A percentile compares a stretch with the other conserved stretches of the same genome.
Conservation (phyloP, 2,797 vertebrate genomes). For the Anguilla anguilla region DNA sequence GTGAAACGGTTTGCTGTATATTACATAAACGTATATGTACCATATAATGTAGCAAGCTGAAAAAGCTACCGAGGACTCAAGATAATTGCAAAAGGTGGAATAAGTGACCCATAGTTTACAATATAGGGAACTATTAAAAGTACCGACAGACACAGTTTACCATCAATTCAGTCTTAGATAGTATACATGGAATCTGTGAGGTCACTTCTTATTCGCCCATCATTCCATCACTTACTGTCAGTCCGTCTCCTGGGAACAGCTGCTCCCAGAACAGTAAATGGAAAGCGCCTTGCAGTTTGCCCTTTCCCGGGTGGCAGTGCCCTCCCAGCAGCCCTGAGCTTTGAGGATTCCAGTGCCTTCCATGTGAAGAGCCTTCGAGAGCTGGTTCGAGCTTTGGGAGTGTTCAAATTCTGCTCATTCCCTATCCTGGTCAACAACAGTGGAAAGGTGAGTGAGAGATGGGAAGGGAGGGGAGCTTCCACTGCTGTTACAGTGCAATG, state of each 20-base stretch:
- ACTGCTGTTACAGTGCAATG: background rate
- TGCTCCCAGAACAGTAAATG: slow-evolving; percentile 34
- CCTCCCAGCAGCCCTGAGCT: slow-evolving; percentile 56
- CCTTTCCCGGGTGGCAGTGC: background rate
- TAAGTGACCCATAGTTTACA: background rate
- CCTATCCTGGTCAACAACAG: slow-evolving; percentile 79
- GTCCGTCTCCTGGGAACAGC: slow-evolving; percentile 49
- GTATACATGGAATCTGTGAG: slow-evolving; percentile 39
- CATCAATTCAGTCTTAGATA: background rate
- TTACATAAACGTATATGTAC: background rate
- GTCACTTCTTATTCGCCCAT: slow-evolving; percentile 48
- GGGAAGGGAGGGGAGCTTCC: background rate
- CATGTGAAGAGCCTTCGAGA: slow-evolving; percentile 77
- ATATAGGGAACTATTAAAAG: background rate
- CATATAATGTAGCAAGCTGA: background rate
- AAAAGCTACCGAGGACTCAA: background rate
- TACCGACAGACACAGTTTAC: slow-evolving; percentile 5
- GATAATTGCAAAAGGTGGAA: background rate
- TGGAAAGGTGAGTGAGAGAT: slow-evolving; percentile 79
- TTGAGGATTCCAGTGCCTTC: slow-evolving; percentile 80
- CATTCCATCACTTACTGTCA: slow-evolving; percentile 43
- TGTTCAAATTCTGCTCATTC: slow-evolving; percentile 82
- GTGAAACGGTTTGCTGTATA: background rate
- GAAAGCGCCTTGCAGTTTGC: background rate
- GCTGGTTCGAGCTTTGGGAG: slow-evolving; percentile 73